A percentile compares a stretch with the other conserved stretches of the same genome.
phyloP scores from a whole-genome alignment of 1,140 invertebrate species.

The Lepidurus couesii region DNA sequence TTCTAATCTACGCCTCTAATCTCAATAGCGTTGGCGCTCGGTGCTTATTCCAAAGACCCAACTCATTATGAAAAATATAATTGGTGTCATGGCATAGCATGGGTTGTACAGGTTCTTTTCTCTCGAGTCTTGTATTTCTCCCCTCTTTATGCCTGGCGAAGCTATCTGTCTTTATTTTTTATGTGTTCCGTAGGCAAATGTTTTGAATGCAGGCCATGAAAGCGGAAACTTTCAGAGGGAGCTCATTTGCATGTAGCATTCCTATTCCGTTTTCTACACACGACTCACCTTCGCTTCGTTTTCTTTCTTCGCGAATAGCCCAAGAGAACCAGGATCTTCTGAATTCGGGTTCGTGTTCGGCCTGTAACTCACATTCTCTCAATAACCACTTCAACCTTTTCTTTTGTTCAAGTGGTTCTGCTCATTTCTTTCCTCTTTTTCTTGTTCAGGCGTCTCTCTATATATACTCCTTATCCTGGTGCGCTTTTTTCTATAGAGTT shows the following conservation, averaged over 20 bases:
- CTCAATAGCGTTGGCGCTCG: neutral
- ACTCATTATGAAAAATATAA: slow-evolving; percentile 17
- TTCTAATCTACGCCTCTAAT: neutral
- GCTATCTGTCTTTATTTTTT: slow-evolving; percentile 22
- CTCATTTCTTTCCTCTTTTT: neutral
- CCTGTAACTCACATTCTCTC: neutral
- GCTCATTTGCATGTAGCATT: slow-evolving; percentile 18
- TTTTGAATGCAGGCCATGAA: slow-evolving; percentile 21
- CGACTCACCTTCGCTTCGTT: slow-evolving; percentile 9
- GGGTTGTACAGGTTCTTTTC: neutral
- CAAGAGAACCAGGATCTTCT: slow-evolving; percentile 15
- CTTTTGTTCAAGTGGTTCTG: neutral
- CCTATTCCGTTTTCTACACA: neutral
- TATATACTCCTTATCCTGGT: neutral
- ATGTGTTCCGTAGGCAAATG: slow-evolving; percentile 15
- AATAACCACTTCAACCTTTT: neutral
- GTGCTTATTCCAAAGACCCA: neutral
- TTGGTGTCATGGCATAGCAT: slow-evolving; percentile 2
- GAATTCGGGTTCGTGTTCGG: neutral
- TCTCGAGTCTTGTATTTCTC: neutral
- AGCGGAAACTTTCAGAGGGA: neutral
- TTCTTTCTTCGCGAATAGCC: neutral
- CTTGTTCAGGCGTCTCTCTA: neutral
- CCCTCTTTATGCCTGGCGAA: neutral
- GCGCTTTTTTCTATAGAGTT: neutral